phyloP scores from a whole-genome alignment of 2,888 invertebrate genomes.

The Argyresthia goedartella region DNA sequence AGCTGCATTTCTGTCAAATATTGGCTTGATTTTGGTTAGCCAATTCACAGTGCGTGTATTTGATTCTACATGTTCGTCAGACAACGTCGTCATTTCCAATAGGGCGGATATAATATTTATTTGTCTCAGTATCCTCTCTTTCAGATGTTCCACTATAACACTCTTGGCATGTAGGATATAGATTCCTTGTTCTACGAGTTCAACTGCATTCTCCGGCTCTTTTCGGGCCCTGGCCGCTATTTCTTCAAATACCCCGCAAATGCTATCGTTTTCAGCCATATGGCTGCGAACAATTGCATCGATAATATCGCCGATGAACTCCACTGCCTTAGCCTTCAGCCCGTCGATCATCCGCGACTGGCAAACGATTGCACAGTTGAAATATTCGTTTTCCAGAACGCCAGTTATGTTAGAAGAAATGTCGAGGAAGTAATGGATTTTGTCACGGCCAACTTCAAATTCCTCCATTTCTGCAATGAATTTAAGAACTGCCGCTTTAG shows the following conservation, averaged over 20 bases:
- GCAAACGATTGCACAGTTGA: slow-evolving; percentile 73
- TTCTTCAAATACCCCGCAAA: slow-evolving; percentile 79
- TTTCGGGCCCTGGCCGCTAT: slow-evolving; percentile 77
- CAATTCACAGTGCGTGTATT: slow-evolving; percentile 89
- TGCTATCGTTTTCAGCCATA: slow-evolving; percentile 74
- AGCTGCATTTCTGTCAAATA: slow-evolving; percentile 84
- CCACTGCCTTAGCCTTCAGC: slow-evolving; percentile 69
- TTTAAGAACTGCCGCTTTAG: slow-evolving; percentile 47
- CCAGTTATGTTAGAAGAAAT: slow-evolving; percentile 73
- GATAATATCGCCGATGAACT: slow-evolving; percentile 73
- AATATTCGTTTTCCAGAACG: slow-evolving; percentile 77
- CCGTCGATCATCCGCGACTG: slow-evolving; percentile 74
- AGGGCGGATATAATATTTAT: slow-evolving; percentile 77
- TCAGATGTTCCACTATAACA: slow-evolving; percentile 76
- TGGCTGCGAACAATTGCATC: slow-evolving; percentile 74
- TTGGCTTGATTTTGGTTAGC: slow-evolving; percentile 83
- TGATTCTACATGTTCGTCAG: slow-evolving; percentile 80
- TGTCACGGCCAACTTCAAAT: slow-evolving; percentile 72
- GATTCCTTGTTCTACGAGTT: slow-evolving; percentile 83
- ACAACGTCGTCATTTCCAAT: slow-evolving; percentile 82
- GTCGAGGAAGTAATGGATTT: slow-evolving; percentile 72
- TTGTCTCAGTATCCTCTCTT: slow-evolving; percentile 77
- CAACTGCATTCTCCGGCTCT: slow-evolving; percentile 83
- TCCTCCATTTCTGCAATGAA: slow-evolving; percentile 63
- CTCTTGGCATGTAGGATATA: slow-evolving; percentile 87